Evolutionary conservation across 2,797 vertebrate species (phyloP).

Genomic region (Spea hammondii): DNA sequence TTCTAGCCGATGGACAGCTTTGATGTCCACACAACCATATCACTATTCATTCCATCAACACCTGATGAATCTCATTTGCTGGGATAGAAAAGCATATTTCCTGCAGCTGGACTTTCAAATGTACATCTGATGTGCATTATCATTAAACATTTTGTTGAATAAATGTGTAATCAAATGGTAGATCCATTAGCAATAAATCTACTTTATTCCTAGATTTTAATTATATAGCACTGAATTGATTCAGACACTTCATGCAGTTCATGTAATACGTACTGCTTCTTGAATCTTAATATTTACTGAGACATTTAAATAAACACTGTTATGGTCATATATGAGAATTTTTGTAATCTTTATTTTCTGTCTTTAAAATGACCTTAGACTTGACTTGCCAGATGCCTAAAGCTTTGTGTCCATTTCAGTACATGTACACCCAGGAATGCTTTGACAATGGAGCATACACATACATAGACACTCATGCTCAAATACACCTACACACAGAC

Average conservation of each 20-base stretch:
- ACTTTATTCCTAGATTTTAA: conserved; percentile 7
- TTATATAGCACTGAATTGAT: conserved; percentile 17
- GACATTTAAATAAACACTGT: conserved; percentile 17
- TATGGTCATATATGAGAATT: neutral
- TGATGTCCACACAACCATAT: conserved; percentile 14
- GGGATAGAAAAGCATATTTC: conserved; percentile 23
- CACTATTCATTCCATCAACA: conserved; percentile 23
- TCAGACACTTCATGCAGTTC: neutral
- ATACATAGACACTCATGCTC: no score
- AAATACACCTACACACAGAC: no score
- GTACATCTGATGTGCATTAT: neutral
- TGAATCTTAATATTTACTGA: conserved; percentile 12
- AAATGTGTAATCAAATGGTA: neutral
- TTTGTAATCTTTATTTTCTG: neutral
- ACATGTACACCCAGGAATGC: neutral
- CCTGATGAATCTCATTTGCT: neutral
- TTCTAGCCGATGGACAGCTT: conserved; percentile 24
- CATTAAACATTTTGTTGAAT: neutral
- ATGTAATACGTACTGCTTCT: no score
- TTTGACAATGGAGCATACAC: no score
- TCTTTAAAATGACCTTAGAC: conserved; percentile 14
- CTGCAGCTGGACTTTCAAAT: conserved; percentile 17
- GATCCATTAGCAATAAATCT: neutral
- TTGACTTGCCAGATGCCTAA: conserved; percentile 37
- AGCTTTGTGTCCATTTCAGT: conserved; percentile 20